These are phyloP conservation scores for Rugalucina vietnamica DNA, from an alignment of 2,888 invertebrate species.

Conservation along the genomic window DNA sequence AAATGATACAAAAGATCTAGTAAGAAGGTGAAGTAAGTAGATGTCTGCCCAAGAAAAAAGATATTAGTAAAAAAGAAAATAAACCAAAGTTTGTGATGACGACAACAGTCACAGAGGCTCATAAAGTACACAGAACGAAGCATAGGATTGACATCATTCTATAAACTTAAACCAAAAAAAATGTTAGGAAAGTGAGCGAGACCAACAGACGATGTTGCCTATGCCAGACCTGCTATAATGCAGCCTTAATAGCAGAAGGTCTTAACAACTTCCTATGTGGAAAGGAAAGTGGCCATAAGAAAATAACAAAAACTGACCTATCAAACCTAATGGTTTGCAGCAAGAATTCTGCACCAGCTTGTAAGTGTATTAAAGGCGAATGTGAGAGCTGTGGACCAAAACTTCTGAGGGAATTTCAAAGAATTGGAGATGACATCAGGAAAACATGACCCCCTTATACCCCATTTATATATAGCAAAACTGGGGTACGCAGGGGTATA, in stretches of 20 bases:
- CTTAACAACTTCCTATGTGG: not conserved
- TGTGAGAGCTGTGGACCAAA: conserved; percentile 7
- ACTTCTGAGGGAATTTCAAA: not conserved
- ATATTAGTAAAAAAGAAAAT: conserved; percentile 16
- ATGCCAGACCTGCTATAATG: conserved; percentile 41
- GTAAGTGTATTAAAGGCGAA: not conserved
- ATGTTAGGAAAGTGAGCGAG: conserved; percentile 33
- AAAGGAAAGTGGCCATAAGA: not conserved
- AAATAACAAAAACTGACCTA: not conserved
- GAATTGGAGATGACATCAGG: not conserved
- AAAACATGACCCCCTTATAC: too few species aligned
- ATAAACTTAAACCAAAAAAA: conserved; percentile 23
- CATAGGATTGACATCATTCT: conserved; percentile 27
- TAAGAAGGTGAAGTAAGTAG: conserved; percentile 25
- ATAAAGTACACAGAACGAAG: conserved; percentile 17
- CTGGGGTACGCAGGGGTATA: too few species aligned
- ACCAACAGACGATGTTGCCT: conserved; percentile 30
- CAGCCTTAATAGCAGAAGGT: conserved; percentile 27
- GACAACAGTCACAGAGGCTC: conserved; percentile 26
- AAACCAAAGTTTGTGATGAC: conserved; percentile 23
- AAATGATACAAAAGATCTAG: not conserved
- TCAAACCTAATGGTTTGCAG: conserved; percentile 6
- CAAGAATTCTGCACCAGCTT: not conserved
- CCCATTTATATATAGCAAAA: too few species aligned
- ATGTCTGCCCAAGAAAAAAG: conserved; percentile 28